Percentiles rank a stretch among this genome's conserved stretches.
These are phyloP conservation scores for Metacarcinus magister DNA, from an alignment of 2,888 invertebrate genomes.

Conservation along the genomic window DNA sequence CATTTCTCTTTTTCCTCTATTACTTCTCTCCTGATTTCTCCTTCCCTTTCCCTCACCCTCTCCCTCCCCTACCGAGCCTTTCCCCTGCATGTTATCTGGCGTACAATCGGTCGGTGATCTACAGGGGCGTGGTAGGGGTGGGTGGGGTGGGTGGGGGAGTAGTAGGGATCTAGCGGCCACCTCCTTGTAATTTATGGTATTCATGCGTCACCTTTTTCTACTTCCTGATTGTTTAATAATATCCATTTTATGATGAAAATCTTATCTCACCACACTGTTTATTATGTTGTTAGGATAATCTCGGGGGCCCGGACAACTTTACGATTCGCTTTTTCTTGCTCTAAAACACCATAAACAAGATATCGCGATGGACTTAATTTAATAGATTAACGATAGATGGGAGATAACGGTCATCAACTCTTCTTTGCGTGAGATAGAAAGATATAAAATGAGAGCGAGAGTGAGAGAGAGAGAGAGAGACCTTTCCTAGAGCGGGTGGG, in stretches of 20 bases:
- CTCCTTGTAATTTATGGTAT: conserved; percentile 38
- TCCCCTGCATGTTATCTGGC: conserved; percentile 1
- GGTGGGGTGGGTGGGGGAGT: background rate
- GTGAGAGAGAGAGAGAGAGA: background rate
- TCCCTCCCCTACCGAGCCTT: background rate
- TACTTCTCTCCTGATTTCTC: background rate
- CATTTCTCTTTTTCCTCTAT: background rate
- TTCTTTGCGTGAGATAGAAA: background rate
- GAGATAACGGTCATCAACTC: background rate
- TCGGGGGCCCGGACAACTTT: conserved; percentile 17
- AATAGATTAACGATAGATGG: conserved; percentile 28
- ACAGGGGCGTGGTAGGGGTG: background rate
- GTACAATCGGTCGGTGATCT: background rate
- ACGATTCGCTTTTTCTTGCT: conserved; percentile 47
- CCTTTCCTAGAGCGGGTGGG: too few species aligned
- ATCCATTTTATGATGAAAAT: conserved; percentile 59
- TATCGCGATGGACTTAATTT: conserved; percentile 58
- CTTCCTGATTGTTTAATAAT: conserved; percentile 60
- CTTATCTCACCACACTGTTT: conserved; percentile 34
- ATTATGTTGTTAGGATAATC: conserved; percentile 59
- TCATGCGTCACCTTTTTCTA: conserved; percentile 46
- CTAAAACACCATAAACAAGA: conserved; percentile 50
- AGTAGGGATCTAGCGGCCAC: background rate
- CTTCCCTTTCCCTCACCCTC: conserved; percentile 29
- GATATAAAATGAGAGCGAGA: background rate